These are phyloP conservation scores for Pristis pectinata DNA, from an alignment of 2,797 vertebrate species.

Conservation along the genomic window DNA sequence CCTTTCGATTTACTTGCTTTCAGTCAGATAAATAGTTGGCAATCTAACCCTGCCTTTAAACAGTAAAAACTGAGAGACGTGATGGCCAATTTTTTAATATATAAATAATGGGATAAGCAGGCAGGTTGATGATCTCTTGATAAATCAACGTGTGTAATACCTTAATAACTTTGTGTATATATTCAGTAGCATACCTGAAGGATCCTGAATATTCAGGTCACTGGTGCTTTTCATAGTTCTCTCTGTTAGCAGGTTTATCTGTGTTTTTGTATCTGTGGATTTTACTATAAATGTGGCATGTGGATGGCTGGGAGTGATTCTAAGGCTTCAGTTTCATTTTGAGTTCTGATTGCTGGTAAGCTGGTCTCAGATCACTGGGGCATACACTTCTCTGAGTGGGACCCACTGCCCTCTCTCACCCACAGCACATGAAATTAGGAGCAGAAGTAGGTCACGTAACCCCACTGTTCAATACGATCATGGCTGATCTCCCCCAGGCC, in stretches of 20 bases:
- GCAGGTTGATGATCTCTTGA: background rate
- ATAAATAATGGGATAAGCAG: background rate
- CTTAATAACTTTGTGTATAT: background rate
- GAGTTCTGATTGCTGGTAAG: background rate
- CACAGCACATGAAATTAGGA: no score
- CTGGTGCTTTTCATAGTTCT: background rate
- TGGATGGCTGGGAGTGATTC: background rate
- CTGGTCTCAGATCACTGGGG: background rate
- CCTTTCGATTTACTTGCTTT: background rate
- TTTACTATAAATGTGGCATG: background rate
- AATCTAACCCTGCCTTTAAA: background rate
- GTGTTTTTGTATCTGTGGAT: background rate
- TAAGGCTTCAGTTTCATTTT: background rate
- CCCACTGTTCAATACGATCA: no score
- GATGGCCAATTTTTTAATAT: background rate
- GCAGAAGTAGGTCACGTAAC: no score
- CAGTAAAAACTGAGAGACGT: background rate
- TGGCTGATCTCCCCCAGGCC: no score
- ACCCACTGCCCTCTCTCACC: no score
- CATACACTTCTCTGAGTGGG: no score
- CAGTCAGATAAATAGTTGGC: constrained; percentile 3
- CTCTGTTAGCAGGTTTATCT: background rate
- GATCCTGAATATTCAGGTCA: background rate
- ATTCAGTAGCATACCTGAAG: background rate
- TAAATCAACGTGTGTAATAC: background rate